A percentile compares a stretch with the other conserved stretches of the same genome.
Evolutionary conservation across 1,140 invertebrate species (phyloP).

Genomic region (Drosophila erecta): DNA sequence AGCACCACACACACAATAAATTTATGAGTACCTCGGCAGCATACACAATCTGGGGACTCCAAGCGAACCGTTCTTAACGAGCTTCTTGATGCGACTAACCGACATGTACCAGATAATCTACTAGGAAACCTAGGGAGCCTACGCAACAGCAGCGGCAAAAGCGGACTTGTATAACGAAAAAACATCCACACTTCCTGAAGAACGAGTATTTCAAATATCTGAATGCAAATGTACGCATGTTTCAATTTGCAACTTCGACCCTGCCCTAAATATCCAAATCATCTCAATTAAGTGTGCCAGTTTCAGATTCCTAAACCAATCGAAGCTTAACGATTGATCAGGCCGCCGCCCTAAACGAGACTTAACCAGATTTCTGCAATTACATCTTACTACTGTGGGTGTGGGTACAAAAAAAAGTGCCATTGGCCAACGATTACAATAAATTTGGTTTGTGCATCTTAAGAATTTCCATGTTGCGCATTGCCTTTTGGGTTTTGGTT

Average conservation of each 20-base stretch:
- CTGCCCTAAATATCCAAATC: conserved; percentile 62
- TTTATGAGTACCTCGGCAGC: background rate
- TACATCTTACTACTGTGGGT: background rate
- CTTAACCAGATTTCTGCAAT: background rate
- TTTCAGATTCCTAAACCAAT: conserved; percentile 25
- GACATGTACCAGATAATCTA: conserved; percentile 46
- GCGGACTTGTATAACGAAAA: background rate
- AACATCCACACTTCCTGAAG: background rate
- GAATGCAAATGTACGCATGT: background rate
- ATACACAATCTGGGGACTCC: background rate
- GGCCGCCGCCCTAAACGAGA: conserved; percentile 13
- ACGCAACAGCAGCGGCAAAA: background rate
- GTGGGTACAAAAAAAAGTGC: background rate
- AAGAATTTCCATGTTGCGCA: background rate
- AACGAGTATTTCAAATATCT: background rate
- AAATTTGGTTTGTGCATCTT: conserved; percentile 11
- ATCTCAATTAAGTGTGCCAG: conserved; percentile 55
- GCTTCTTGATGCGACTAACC: conserved; percentile 52
- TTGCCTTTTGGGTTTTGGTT: background rate
- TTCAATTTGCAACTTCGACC: conserved; percentile 9
- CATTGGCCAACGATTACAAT: conserved; percentile 4
- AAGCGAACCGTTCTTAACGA: conserved; percentile 41
- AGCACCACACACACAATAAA: conserved; percentile 22
- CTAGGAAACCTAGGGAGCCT: conserved; percentile 50
- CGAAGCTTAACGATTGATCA: conserved; percentile 20